Evolutionary conservation across 2,888 invertebrate genomes (phyloP).

Genomic region (Pediacus dermestoides): DNA sequence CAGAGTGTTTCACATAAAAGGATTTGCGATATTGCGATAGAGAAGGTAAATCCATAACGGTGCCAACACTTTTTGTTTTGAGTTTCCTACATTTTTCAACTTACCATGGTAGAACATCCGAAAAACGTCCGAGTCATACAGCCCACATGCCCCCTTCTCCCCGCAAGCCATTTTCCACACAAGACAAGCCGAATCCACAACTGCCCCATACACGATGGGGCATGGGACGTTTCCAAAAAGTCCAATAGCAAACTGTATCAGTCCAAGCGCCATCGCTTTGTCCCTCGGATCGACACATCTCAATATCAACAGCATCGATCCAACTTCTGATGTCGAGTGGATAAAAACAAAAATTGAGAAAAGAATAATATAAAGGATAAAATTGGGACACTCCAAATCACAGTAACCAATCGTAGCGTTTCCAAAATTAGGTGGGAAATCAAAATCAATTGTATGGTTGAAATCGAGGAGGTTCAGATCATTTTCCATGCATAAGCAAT

Average conservation of each 20-base stretch:
- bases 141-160: conserved; percentile 77
- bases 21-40: no score
- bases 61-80: no score
- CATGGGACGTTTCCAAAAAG: conserved; percentile 93
- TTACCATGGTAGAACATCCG: conserved; percentile 82
- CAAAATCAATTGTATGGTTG: conserved; percentile 12
- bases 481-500: conserved; percentile 52
- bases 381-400: conserved; percentile 72
- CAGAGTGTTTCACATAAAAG: no score
- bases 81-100: no score
- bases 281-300: conserved; percentile 88
- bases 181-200: conserved; percentile 87
- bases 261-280: conserved; percentile 91
- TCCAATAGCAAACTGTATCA: conserved; percentile 90
- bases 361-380: conserved; percentile 74
- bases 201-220: conserved; percentile 90
- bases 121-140: conserved; percentile 82
- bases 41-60: no score
- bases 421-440: conserved; percentile 37
- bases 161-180: conserved; percentile 82
- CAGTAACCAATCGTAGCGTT: conserved; percentile 77
- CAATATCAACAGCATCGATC: conserved; percentile 84
- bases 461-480: conserved; percentile 10
- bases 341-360: conserved; percentile 88
- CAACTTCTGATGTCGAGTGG: conserved; percentile 90